Base-by-base conservation (phyloP, 2,797 vertebrate genomes). In the Pitangus sulphuratus region DNA sequence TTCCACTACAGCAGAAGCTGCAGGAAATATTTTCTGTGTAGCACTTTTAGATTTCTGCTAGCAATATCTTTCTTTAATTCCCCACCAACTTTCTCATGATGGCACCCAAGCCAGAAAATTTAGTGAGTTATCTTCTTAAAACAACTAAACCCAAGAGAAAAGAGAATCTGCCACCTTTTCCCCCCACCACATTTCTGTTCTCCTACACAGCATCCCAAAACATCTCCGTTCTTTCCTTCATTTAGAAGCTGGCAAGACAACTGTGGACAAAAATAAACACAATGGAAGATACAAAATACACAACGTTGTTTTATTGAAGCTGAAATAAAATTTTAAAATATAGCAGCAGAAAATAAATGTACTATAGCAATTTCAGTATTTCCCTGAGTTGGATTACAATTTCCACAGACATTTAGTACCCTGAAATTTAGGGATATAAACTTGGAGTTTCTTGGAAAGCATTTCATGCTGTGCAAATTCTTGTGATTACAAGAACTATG, bases 261-360 rank as follows among this genome's bases (percentile, higher is more conserved):
- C 0, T 0, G 75, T 1, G 14, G 30, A 90, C 0, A 0, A 88
- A 93, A 92, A 51, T 16, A 89, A 94, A 83, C 87, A 64, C 81
- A 92, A 42, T 16, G 30, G 15, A 74, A 90, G 26, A 68, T 35
- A 60, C 8, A 48, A 90, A 84, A 60, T 9, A 70, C 7, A 68
- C 3, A 66, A 37, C 6, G 54, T 0, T 9, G 24, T 77, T 97
- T 96, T 96, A 96, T 96, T 96, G 69, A 89, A 50, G 5, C 3
- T 22, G 35, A 93, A 91, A 68, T 60, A 83, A 53, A 78, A 89
- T 26, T 70, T 35, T 2, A 33, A 83, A 91, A 78, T 17, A 78
- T 5, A 92, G n/a, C 53, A 91, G 30, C 39, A 90, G 44, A 85
- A 91, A 92, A 90, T 40, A 76, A 66, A 81, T 3, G 9, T 37